Percentiles rank a stretch among this genome's conserved stretches.
Evolutionary conservation across 1,140 invertebrate genomes (phyloP).

Genomic region (Sycobia sp.): DNA sequence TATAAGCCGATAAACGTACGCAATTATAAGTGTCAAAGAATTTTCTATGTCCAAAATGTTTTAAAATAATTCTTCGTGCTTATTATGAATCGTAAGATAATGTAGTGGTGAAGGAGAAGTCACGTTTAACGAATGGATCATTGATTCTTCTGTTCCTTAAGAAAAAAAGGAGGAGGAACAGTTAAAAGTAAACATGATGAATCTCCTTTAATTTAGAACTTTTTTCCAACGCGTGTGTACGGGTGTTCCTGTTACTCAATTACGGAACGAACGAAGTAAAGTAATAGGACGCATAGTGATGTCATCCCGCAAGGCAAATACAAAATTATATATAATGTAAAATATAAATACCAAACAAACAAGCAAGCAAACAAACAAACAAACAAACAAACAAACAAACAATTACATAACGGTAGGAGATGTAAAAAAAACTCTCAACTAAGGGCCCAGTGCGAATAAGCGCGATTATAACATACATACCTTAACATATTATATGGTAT

Average conservation of each 20-base stretch:
- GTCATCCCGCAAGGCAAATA: conserved; percentile 17
- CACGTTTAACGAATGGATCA: background rate
- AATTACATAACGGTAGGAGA: too few species aligned
- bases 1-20: background rate
- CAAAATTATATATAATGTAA: conserved; percentile 3
- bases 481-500: too few species aligned
- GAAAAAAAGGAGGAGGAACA: background rate
- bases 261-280: background rate
- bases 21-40: conserved; percentile 10
- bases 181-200: background rate
- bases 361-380: too few species aligned
- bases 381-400: too few species aligned
- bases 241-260: conserved; percentile 7
- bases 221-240: conserved; percentile 15
- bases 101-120: background rate
- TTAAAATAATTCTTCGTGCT: conserved; percentile 3
- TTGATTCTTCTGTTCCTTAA: background rate
- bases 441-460: conserved; percentile 8
- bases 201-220: conserved; percentile 14
- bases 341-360: too few species aligned
- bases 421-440: background rate
- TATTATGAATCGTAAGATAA: background rate
- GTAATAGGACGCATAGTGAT: conserved; percentile 22
- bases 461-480: conserved; percentile 3
- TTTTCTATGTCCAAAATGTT: conserved; percentile 4